Percentiles rank a stretch among this genome's conserved stretches.
These are phyloP conservation scores for Stomorhina lunata DNA, from an alignment of 2,888 invertebrate genomes.

Conservation along the genomic window DNA sequence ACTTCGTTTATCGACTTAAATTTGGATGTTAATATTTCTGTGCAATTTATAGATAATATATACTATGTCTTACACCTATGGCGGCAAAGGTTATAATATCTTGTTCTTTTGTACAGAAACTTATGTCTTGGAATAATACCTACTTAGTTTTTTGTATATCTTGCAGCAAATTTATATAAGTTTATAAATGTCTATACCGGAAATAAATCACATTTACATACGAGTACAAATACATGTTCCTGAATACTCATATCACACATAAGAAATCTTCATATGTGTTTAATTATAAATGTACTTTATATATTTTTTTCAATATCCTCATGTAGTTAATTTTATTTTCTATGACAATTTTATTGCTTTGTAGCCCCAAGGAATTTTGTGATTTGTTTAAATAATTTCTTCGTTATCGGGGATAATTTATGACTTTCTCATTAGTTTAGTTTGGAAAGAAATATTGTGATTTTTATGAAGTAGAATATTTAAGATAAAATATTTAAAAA, in stretches of 20 bases:
- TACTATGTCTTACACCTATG: no score
- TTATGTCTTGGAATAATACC: no score
- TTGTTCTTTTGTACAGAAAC: no score
- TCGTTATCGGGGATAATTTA: slow-evolving; percentile 47
- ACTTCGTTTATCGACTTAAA: no score
- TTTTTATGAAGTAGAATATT: background rate
- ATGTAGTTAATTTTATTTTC: background rate
- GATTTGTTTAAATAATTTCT: slow-evolving; percentile 56
- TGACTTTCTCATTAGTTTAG: slow-evolving; percentile 39
- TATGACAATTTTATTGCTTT: slow-evolving; percentile 57
- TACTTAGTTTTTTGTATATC: no score
- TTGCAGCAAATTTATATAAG: no score
- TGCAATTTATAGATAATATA: no score
- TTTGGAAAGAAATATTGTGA: background rate
- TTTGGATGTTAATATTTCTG: no score
- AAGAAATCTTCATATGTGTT: background rate
- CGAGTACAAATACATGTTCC: background rate
- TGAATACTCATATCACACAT: background rate
- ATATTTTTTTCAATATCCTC: background rate
- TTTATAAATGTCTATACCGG: background rate
- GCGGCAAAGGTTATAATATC: no score
- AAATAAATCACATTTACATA: background rate
- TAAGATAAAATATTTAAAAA: background rate
- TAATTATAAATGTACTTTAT: background rate
- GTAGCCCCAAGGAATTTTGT: slow-evolving; percentile 34